Evolutionary conservation across 1,140 invertebrate genomes (phyloP).

Genomic region (Sminthurides bifidus): DNA sequence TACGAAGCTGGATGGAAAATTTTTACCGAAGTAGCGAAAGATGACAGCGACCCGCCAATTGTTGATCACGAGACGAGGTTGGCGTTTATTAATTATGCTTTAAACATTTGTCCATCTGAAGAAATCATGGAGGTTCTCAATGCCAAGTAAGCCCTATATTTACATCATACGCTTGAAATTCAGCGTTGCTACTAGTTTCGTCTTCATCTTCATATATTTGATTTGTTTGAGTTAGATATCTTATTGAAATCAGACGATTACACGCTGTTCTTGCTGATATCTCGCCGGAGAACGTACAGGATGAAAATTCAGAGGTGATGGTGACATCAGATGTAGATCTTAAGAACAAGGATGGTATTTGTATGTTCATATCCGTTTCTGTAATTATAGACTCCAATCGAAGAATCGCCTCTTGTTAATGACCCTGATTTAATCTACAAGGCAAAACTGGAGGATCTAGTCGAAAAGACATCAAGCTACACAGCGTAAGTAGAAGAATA

Average conservation of each 20-base stretch:
- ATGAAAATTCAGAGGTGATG: too few species aligned
- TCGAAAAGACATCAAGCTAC: too few species aligned
- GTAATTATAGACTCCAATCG: too few species aligned
- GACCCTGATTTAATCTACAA: too few species aligned
- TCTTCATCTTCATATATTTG: not conserved
- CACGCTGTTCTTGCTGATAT: slow-evolving; percentile 12
- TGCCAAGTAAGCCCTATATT: slow-evolving; percentile 18
- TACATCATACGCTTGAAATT: not conserved
- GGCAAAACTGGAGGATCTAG: too few species aligned
- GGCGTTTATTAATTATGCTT: slow-evolving; percentile 26
- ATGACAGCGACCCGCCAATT: slow-evolving; percentile 23
- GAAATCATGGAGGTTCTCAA: slow-evolving; percentile 32
- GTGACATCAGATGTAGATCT: too few species aligned
- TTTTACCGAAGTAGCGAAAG: slow-evolving; percentile 18
- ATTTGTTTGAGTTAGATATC: slow-evolving; percentile 11
- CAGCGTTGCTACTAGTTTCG: too few species aligned
- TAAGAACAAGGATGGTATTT: too few species aligned
- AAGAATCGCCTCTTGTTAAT: too few species aligned
- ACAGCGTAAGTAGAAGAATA: too few species aligned
- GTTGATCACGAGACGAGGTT: slow-evolving; percentile 19
- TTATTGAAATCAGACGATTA: slow-evolving; percentile 23
- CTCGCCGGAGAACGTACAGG: too few species aligned
- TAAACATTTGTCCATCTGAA: slow-evolving; percentile 24
- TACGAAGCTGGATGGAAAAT: slow-evolving; percentile 45
- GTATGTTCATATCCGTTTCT: too few species aligned